These are phyloP conservation scores for Podarcis muralis DNA, from an alignment of 2,113 vertebrate species.

Conservation along the genomic window DNA sequence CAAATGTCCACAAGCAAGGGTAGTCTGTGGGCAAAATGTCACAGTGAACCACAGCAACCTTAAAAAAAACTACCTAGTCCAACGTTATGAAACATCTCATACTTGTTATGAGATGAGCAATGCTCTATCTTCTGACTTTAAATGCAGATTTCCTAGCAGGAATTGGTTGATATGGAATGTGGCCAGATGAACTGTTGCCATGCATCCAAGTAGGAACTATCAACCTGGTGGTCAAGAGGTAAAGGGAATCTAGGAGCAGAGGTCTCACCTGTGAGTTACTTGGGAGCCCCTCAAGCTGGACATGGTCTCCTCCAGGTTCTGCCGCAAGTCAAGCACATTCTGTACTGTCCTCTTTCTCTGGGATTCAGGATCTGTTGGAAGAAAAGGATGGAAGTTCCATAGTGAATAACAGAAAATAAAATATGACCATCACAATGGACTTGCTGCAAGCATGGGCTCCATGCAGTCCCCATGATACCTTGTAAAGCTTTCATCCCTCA, in stretches of 20 bases:
- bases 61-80: not conserved
- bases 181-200: not conserved
- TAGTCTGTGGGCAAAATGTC: not conserved
- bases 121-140: not conserved
- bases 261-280: slow-evolving; percentile 89
- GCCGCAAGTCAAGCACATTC: slow-evolving; percentile 95
- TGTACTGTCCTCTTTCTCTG: slow-evolving; percentile 96
- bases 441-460: not conserved
- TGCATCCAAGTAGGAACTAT: not conserved
- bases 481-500: not conserved
- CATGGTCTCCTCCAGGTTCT: slow-evolving; percentile 98
- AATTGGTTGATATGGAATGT: not conserved
- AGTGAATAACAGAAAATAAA: not conserved
- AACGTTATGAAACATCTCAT: not conserved
- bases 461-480: not conserved
- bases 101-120: not conserved
- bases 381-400: slow-evolving; percentile 21
- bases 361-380: slow-evolving; percentile 87
- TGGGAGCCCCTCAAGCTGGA: slow-evolving; percentile 92
- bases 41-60: not conserved
- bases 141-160: not conserved
- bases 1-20: not conserved
- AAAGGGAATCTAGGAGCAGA: rapidly evolving
- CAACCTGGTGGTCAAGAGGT: rapidly evolving
- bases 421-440: not conserved